Evolutionary conservation across 2,113 vertebrate species (phyloP).

Genomic region (Mirounga angustirostris): DNA sequence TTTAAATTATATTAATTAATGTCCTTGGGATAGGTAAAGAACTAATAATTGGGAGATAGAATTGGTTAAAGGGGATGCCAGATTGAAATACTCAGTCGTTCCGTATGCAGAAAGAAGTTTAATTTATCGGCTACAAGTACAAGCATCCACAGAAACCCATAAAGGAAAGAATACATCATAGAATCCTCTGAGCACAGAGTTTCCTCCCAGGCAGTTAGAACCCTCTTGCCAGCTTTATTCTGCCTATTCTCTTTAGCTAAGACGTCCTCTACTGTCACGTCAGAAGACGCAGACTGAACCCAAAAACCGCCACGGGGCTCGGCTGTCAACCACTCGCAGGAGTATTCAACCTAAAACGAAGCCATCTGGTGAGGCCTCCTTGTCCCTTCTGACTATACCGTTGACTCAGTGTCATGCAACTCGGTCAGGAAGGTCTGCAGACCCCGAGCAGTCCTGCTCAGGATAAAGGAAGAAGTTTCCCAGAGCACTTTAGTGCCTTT

Average conservation of each 20-base stretch:
- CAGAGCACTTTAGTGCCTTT: not conserved
- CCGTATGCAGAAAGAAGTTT: constrained; percentile 17
- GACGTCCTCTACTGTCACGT: constrained; percentile 96
- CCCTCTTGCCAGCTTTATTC: constrained; percentile 45
- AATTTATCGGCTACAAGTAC: not conserved
- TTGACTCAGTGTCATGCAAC: not conserved
- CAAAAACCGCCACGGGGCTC: constrained; percentile 92
- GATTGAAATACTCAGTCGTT: not conserved
- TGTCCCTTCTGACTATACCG: not conserved
- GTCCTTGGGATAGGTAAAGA: not conserved
- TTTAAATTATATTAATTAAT: not conserved
- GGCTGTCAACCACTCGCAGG: constrained; percentile 96
- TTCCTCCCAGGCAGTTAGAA: not conserved
- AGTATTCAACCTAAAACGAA: constrained; percentile 98
- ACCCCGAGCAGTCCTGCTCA: not conserved
- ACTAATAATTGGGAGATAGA: not conserved
- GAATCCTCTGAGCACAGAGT: not conserved
- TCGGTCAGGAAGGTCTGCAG: not conserved
- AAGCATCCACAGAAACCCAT: not conserved
- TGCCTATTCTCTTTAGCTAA: constrained; percentile 88
- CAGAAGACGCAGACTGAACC: constrained; percentile 94
- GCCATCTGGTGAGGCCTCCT: constrained; percentile 90
- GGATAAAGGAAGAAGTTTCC: not conserved
- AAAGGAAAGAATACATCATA: not conserved
- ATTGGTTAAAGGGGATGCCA: not conserved